These are phyloP conservation scores for Microctonus aethiopoides DNA, from an alignment of 2,888 invertebrate genomes.

Conservation along the genomic window DNA sequence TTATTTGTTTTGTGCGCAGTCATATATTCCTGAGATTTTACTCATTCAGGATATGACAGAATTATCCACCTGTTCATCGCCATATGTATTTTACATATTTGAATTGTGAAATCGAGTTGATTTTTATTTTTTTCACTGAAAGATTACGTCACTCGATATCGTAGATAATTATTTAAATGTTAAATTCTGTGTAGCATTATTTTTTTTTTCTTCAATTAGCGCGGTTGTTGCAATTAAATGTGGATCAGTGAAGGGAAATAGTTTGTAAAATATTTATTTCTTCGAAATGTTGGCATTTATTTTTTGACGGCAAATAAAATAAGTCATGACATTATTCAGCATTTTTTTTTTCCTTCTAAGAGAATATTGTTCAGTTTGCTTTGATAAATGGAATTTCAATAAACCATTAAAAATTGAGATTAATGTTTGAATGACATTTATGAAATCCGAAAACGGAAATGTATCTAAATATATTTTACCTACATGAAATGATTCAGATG, in stretches of 20 bases:
- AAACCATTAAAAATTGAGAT: neutral
- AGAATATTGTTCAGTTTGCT: neutral
- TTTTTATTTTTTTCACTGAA: neutral
- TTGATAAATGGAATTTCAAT: neutral
- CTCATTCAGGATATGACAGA: neutral
- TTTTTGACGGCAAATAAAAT: neutral
- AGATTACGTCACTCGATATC: neutral
- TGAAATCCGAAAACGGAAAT: neutral
- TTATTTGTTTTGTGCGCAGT: neutral
- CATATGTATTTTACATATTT: neutral
- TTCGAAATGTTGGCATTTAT: constrained; percentile 17
- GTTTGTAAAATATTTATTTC: neutral
- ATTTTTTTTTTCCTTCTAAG: constrained; percentile 1
- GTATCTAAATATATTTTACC: neutral
- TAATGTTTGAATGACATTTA: neutral
- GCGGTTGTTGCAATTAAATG: neutral
- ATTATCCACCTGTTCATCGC: neutral
- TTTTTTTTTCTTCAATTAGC: neutral
- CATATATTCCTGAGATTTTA: neutral
- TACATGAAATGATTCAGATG: neutral
- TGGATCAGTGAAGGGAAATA: neutral
- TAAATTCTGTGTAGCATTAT: neutral
- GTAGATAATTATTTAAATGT: neutral
- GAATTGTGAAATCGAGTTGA: neutral
- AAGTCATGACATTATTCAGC: constrained; percentile 9